Base-by-base conservation (phyloP, 1,140 invertebrate species). In the Meloidogyne floridensis region DNA sequence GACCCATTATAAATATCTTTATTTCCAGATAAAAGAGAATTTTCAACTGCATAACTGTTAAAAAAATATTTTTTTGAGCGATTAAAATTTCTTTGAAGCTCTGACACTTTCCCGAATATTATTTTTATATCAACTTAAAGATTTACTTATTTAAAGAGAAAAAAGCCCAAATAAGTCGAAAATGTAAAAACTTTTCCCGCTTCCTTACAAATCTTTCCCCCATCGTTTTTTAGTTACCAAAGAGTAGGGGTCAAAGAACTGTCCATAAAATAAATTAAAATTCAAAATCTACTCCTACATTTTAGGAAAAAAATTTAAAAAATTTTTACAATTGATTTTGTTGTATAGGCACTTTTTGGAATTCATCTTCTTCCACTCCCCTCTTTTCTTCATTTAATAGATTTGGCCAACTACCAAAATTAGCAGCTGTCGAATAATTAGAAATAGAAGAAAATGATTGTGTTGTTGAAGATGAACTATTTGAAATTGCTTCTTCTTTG, bases 271-370 rank as follows among this genome's bases (percentile, higher is more conserved):
- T 32, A 32, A 32, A 32, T 32, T 32, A 32, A 32, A 32, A 32
- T 32, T 32, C 32, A 32, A 32, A 32, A 32, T 32, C 32, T 32
- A 32, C 2, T 32, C 32, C 32, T 32, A 32, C 32, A 32, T 32
- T 32, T 32, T 32, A 32, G 32, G 2, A 32, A 32, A 32, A 32
- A 32, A 32, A 32, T n/a, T n/a, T n/a, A n/a, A n/a, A n/a, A 73
- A 73, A 15, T n/a, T 4, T 3, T n/a, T 65, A 65, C 59, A n/a
- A 65, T n/a, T 65, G 15, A 65, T n/a, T 65, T 18, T 65, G 59
- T n/a, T 65, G 15, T 65, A 65, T n/a, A 65, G 59, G 59, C 59
- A 65, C 59, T 65, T 65, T 65, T 65, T 65, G 59, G 7, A 65
- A 65, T n/a, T 65, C 59, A 65, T 65, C 47, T 47, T 47, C 47